Evolutionary conservation across 2,113 vertebrate species (phyloP).

Genomic region (Scortum barcoo): DNA sequence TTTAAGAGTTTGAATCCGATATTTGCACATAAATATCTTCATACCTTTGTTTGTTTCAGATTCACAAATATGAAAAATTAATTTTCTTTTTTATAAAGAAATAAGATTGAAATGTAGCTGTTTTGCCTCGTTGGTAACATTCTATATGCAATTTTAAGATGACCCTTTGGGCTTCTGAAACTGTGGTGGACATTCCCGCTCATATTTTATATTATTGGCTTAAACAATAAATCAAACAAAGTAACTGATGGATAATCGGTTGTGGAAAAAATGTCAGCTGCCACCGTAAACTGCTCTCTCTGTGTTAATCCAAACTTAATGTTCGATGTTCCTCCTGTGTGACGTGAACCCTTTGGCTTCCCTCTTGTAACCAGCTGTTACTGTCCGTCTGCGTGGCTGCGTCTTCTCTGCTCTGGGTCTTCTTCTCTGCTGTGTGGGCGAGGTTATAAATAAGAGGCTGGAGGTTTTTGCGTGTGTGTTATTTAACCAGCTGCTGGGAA

Average conservation of each 20-base stretch:
- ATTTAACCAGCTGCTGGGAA: slow-evolving; percentile 79
- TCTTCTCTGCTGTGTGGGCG: slow-evolving; percentile 64
- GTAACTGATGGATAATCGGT: not conserved
- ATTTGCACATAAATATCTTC: not conserved
- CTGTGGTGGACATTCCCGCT: not conserved
- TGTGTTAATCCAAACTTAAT: slow-evolving; percentile 28
- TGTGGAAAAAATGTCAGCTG: not conserved
- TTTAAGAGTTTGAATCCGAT: no score
- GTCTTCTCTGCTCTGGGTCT: slow-evolving; percentile 56
- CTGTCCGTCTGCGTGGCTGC: slow-evolving; percentile 67
- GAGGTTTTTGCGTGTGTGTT: slow-evolving; percentile 63
- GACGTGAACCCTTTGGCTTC: slow-evolving; percentile 45
- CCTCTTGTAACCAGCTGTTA: slow-evolving; percentile 71
- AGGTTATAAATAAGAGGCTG: slow-evolving; percentile 81
- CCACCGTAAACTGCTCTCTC: not conserved
- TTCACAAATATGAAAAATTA: not conserved
- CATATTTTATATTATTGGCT: not conserved
- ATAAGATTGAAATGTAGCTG: not conserved
- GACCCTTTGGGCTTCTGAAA: not conserved
- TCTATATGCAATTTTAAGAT: not conserved
- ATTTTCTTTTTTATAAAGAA: not conserved
- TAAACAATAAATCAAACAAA: not conserved
- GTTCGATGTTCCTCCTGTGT: slow-evolving; percentile 36
- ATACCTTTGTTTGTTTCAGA: not conserved
- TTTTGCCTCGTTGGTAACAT: not conserved